Evolutionary conservation across 2,888 invertebrate genomes (phyloP).

Genomic region (Galeopsomyia nigrocyanea): DNA sequence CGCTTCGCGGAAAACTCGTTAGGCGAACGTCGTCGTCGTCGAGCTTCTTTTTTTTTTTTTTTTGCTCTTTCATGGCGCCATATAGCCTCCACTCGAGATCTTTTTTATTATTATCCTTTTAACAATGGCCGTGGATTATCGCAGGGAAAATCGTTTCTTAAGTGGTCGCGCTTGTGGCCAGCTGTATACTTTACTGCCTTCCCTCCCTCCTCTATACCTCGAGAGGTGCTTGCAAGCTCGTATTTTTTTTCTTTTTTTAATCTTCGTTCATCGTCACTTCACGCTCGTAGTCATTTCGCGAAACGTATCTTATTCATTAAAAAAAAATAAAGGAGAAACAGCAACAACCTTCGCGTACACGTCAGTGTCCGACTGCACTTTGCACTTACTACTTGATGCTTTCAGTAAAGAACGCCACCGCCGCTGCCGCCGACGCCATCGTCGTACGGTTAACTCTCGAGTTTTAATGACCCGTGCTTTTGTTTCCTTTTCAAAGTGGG

Average conservation of each 20-base stretch:
- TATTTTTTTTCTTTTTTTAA: background rate
- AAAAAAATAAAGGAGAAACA: background rate
- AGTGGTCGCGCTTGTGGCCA: constrained; percentile 7
- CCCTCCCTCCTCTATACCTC: background rate
- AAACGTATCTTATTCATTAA: background rate
- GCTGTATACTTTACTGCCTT: constrained; percentile 3
- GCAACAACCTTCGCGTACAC: background rate
- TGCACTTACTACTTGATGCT: too few relatives aligned
- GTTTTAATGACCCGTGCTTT: too few relatives aligned
- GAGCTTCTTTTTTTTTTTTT: background rate
- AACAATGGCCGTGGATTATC: constrained; percentile 27
- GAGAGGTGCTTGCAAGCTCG: background rate
- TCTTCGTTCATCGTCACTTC: background rate
- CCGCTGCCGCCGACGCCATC: too few relatives aligned
- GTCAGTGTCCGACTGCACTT: too few relatives aligned
- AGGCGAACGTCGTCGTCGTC: background rate
- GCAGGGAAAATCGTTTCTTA: constrained; percentile 42
- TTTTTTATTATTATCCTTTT: constrained; percentile 37
- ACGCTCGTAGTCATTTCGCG: background rate
- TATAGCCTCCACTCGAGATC: background rate
- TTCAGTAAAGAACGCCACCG: too few relatives aligned
- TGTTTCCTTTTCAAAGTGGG: too few relatives aligned
- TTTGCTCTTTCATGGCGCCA: background rate
- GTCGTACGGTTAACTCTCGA: too few relatives aligned
- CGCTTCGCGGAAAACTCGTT: constrained; percentile 26